Base-by-base conservation (phyloP, 92 coral and sea anemone species). In the Desmophyllum pertusum region DNA sequence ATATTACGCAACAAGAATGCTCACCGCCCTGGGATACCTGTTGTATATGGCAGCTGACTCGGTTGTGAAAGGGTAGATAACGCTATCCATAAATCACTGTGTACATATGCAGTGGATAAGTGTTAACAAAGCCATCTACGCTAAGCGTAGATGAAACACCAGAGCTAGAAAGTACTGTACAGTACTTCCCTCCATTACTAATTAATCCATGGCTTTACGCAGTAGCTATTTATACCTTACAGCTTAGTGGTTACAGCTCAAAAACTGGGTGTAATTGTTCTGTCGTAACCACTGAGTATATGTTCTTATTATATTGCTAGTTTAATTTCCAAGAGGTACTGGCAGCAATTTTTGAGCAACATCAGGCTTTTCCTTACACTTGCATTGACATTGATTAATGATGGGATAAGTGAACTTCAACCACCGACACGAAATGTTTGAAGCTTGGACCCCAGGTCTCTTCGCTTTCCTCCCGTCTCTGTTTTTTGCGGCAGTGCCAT, bases 401-500 rank as follows among this genome's bases (percentile, higher is more conserved):
- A 89, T 23, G 25, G 92, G 89, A 37, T 79, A 67, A 51, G 59
- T 80, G 63, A 89, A 78, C 75, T 67, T 84, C 17, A 72, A 40
- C 92, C 92, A 89, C 17, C 74, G 81, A 29, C 92, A 89, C 11
- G 80, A 50, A 8, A 73, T 8, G 7, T 30, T 67, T 21, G 71
- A 57, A 8, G 77, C 50, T 15, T 67, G 65, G 15, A 83, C 29
- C n/a, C 76, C 71, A 67, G 61, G 30, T 39, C 78, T 89, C 53
- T 77, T 71, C 35, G 63, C 78, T 71, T 78, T 43, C 25, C 65
- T 81, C 37, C 75, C 88, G 55, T 21, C 65, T 39, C 84, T 76
- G 50, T 43, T 69, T n/a, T n/a, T 51, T 81, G 30, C 85, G 63
- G 73, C 98, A 94, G 73, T 77, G 87, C 98, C 98, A 94, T 48